Conservation (phyloP, 2,113 vertebrate species). For the Phalacrocorax brasilianus region DNA sequence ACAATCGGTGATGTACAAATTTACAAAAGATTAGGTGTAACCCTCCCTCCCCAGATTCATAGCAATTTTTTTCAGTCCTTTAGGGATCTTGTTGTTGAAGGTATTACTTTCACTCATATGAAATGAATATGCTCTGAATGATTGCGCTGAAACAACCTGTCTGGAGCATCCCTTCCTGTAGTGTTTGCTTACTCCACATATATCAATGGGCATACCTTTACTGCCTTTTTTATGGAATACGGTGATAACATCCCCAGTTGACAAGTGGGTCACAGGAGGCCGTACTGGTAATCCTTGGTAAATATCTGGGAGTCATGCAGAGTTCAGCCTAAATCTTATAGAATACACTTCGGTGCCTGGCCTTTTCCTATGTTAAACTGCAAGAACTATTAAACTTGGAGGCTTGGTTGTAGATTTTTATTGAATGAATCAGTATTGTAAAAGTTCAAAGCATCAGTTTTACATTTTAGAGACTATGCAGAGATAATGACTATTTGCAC, state of each 20-base stretch:
- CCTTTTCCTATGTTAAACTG: neutral
- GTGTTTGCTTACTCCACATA: neutral
- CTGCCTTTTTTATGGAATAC: neutral
- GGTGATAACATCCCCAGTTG: no score
- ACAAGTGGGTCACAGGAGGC: neutral
- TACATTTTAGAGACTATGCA: neutral
- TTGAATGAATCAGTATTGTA: neutral
- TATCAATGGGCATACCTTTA: no score
- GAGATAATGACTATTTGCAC: neutral
- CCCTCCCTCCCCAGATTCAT: no score
- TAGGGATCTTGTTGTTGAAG: neutral
- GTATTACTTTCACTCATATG: neutral
- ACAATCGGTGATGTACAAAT: neutral
- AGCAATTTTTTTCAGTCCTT: neutral
- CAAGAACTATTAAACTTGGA: neutral
- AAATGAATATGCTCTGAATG: neutral
- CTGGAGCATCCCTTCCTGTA: neutral
- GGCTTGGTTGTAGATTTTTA: neutral
- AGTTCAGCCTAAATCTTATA: neutral
- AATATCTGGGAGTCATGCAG: neutral
- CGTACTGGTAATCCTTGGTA: neutral
- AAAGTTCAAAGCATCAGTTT: neutral
- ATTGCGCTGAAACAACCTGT: neutral
- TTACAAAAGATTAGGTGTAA: neutral
- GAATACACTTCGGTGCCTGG: no score